A percentile compares a stretch with the other conserved stretches of the same genome.
These are phyloP conservation scores for Lithophane semibrunnea DNA, from an alignment of 2,888 invertebrate species.

Conservation along the genomic window DNA sequence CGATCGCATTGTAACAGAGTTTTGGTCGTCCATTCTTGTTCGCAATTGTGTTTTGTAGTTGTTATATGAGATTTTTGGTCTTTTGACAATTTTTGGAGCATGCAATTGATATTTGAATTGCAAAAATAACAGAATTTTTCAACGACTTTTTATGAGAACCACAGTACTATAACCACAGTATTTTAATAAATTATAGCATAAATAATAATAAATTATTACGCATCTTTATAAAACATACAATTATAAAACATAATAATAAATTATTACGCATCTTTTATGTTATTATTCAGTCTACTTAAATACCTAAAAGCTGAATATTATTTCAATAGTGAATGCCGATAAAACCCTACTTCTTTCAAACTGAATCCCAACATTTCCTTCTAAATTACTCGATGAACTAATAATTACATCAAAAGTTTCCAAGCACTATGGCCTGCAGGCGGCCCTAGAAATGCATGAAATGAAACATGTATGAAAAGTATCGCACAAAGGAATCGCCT, in stretches of 20 bases:
- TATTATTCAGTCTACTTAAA: no score
- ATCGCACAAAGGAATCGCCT: constrained; percentile 53
- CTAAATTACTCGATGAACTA: constrained; percentile 44
- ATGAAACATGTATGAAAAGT: constrained; percentile 66
- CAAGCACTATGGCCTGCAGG: constrained; percentile 4
- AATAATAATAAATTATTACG: no score
- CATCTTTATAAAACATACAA: no score
- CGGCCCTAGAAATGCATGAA: constrained; percentile 61
- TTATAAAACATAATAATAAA: no score
- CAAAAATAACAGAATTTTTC: not conserved
- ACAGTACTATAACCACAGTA: no score
- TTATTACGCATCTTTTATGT: no score
- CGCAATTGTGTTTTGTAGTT: constrained; percentile 57
- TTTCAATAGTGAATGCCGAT: not conserved
- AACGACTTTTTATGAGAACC: no score
- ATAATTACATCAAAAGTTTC: constrained; percentile 36
- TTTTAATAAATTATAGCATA: no score
- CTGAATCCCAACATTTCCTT: constrained; percentile 7
- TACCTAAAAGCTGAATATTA: no score
- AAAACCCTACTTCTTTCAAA: not conserved
- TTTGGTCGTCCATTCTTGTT: constrained; percentile 72
- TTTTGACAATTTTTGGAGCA: not conserved
- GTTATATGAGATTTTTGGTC: constrained; percentile 31
- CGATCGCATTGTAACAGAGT: constrained; percentile 82
- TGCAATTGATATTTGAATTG: not conserved